Evolutionary conservation across 2,797 vertebrate genomes (phyloP).

Genomic region (Tragelaphus eurycerus): DNA sequence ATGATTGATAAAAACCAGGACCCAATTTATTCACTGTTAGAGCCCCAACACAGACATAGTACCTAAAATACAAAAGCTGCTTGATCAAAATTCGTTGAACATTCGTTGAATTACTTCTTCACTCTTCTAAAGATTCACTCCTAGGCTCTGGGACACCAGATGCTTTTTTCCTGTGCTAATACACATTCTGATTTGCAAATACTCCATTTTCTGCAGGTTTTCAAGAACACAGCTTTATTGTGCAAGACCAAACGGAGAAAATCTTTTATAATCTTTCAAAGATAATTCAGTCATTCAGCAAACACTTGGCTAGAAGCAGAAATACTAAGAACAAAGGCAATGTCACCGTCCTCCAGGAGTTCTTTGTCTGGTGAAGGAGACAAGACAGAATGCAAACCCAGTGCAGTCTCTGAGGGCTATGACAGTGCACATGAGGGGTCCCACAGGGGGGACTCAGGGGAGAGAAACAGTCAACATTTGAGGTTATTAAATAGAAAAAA

Average conservation of each 20-base stretch:
- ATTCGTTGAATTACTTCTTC: background rate
- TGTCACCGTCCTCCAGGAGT: background rate
- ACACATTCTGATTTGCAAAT: conserved; percentile 55
- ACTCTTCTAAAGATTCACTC: background rate
- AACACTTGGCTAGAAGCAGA: conserved; percentile 13
- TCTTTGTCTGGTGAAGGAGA: background rate
- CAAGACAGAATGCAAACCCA: background rate
- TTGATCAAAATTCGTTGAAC: background rate
- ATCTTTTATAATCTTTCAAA: conserved; percentile 57
- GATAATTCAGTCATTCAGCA: conserved; percentile 4
- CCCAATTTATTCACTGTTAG: background rate
- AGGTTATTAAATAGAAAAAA: conserved; percentile 12
- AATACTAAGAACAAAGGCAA: conserved; percentile 15
- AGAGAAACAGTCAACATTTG: background rate
- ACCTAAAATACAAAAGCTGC: background rate
- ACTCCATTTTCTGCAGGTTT: background rate
- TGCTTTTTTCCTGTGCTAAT: background rate
- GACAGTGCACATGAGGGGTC: background rate
- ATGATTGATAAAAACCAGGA: background rate
- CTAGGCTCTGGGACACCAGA: background rate
- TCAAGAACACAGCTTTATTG: conserved; percentile 41
- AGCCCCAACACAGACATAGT: background rate
- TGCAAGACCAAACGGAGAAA: conserved; percentile 27
- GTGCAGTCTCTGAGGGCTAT: no score
- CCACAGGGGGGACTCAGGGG: background rate